Evolutionary conservation across 1,140 invertebrate genomes (phyloP), one percentile per base, ranked within the genome.

Genomic region (Zaprionus vittiger): DNA sequence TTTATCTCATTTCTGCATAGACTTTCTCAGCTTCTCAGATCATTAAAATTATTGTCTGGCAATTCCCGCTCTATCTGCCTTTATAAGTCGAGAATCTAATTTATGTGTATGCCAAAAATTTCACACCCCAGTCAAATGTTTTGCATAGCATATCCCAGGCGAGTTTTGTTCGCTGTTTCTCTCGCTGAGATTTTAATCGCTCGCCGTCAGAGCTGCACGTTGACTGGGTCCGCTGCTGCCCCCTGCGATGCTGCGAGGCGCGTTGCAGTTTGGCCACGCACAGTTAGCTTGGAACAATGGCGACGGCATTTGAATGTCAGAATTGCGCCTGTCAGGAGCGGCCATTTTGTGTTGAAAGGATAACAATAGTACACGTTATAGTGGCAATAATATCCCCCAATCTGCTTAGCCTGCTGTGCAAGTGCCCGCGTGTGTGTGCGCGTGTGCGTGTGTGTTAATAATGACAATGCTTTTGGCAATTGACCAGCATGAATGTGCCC

Each of bases 401-500:
- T 89, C 84, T 73, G 79, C 64, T 69, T 74, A 77, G 72, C 79
- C 69, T 76, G 84, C 81, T 71, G 81, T 62, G 76, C 73, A 22
- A 22, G 47, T 83, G 80, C 24, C 26, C 38, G 37, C 28, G 5
- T 41, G 24, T 22, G 37, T 17, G 15, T 56, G 20, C 56, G 49
- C 22, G 17, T 59, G 52, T 64, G 44, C 73, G 52, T 64, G 17
- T 38, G 65, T 75, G 73, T 80, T 80, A 78, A 83, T 87, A 87
- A 79, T 89, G 78, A 59, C 78, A 87, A 62, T 63, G 73, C 54
- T 59, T 79, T 77, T 82, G 85, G 85, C 85, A 90, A 90, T 90
- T 89, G 85, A 89, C 85, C 85, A 84, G 85, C 85, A 87, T 87
- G 74, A 84, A 87, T 89, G 61, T 73, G 78, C 81, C 80, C 69